phyloP scores from a whole-genome alignment of 2,888 invertebrate genomes.

The Hypercompe scribonia region DNA sequence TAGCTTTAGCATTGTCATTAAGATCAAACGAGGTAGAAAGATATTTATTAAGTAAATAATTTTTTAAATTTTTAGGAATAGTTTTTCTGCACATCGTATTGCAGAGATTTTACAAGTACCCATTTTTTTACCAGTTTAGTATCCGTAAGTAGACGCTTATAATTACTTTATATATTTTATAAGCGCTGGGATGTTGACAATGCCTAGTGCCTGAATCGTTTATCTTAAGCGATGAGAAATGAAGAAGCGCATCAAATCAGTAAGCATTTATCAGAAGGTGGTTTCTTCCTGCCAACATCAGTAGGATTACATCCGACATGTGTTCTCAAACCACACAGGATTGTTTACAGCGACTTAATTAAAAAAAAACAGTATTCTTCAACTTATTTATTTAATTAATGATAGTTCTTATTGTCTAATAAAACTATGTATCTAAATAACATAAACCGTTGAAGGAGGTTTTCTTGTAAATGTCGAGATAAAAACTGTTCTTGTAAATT shows the following conservation, averaged over 20 bases:
- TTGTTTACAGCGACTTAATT: neutral
- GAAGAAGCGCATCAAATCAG: neutral
- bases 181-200: no score
- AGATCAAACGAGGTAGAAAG: no score
- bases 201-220: no score
- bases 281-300: neutral
- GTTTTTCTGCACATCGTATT: no score
- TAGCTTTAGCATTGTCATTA: no score
- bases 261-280: neutral
- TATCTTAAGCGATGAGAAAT: no score
- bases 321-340: neutral
- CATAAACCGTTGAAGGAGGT: constrained; percentile 36
- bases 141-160: no score
- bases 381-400: constrained; percentile 48
- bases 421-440: constrained; percentile 38
- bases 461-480: constrained; percentile 23
- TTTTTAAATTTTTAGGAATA: no score
- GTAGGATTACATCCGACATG: neutral
- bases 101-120: no score
- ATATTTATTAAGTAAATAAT: no score
- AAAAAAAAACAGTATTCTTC: constrained; percentile 19
- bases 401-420: constrained; percentile 27
- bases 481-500: neutral
- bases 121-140: no score
- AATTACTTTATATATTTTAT: no score